Evolutionary conservation across 2,797 vertebrate species (phyloP).

Genomic region (Coregonus sp.): DNA sequence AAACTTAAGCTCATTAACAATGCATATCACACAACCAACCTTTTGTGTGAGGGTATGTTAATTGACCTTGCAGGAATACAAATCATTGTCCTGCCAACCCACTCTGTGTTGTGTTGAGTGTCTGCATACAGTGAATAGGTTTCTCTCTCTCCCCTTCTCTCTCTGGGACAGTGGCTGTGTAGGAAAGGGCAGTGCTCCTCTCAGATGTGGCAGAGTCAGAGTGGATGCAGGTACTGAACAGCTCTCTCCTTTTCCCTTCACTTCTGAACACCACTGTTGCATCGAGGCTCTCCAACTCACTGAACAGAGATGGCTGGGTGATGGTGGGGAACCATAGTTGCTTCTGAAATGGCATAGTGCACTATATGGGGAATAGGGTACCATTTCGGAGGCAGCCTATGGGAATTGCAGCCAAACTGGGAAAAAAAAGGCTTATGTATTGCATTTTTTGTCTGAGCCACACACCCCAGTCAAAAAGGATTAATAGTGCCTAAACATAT

Average conservation of each 20-base stretch:
- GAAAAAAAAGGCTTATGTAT: not conserved
- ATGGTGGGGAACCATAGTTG: not conserved
- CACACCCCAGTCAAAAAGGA: not conserved
- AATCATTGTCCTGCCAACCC: constrained; percentile 4
- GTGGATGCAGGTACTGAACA: not conserved
- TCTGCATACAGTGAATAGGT: not conserved
- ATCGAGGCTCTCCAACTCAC: not conserved
- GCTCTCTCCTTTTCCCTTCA: not conserved
- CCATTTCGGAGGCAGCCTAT: not conserved
- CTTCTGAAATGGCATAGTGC: not conserved
- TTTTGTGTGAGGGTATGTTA: constrained; percentile 14
- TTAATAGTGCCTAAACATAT: not conserved
- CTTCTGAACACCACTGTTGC: not conserved
- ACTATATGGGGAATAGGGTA: not conserved
- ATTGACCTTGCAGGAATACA: constrained; percentile 18
- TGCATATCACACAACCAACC: constrained; percentile 7
- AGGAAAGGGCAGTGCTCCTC: not conserved
- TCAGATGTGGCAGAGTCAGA: not conserved
- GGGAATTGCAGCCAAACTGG: not conserved
- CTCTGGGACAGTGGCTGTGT: not conserved
- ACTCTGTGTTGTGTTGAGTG: not conserved
- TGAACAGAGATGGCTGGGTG: not conserved
- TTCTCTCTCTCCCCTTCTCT: not conserved
- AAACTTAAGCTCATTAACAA: constrained; percentile 10
- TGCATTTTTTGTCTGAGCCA: not conserved